Base-by-base conservation (phyloP, 1,140 invertebrate species). In the Drosophila kikkawai region DNA sequence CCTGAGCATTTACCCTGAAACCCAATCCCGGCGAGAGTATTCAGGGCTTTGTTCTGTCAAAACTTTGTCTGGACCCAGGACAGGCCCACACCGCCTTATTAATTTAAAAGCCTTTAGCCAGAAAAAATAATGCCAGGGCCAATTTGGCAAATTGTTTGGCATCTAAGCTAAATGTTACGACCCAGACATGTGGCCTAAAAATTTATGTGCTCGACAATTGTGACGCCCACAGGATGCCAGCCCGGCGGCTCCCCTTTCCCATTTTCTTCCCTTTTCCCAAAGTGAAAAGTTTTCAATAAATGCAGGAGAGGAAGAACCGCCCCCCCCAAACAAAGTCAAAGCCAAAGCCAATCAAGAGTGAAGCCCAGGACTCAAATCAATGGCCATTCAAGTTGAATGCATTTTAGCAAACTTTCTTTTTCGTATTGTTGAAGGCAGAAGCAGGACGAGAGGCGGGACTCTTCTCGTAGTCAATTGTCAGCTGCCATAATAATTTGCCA, bases 401-500 rank as follows among this genome's bases (percentile, higher is more conserved):
- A 83, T 88, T 84, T 78, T 53, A 61, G 79, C 71, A 77, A 86
- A 75, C 64, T 80, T 80, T 44, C 48, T 44, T 75, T 13, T 32
- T 29, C 26, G 37, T n/a, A 22, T 39, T 22, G 34, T 39, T 9
- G 45, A 11, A 4, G 6, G 26, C 26, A 15, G 32, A 8, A 41
- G 12, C 36, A 48, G 47, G 22, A 48, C 22, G 22, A 48, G 26
- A 17, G 9, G 32, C 19, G 32, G 32, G 26, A 29, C 9, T 9
- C 32, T 3, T 34, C 7, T 34, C 8, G 7, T 53, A 34, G 68
- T 74, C 76, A 83, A 84, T 84, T 82, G 84, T 67, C 80, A 84
- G 71, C 75, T 83, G 82, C 82, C 75, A 90, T 90, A 85, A 90
- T 90, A 90, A 90, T 90, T 90, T 90, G 85, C 86, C 86, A 90